These are phyloP conservation scores for Allophyes oxyacanthae DNA, from an alignment of 2,888 invertebrate genomes.

Conservation along the genomic window DNA sequence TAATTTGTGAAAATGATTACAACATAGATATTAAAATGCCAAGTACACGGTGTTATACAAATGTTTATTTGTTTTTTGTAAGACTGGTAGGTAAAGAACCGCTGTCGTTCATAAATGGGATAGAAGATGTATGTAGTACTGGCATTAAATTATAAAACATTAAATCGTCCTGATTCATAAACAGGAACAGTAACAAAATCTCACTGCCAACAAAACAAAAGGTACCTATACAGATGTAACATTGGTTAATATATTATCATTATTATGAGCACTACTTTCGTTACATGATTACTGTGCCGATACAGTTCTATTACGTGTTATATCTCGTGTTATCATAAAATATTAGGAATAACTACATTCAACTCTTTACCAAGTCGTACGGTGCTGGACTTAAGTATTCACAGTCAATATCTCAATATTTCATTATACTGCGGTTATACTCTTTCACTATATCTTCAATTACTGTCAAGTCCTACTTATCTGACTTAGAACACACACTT, in stretches of 20 bases:
- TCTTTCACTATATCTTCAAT: constrained; percentile 26
- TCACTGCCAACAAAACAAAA: constrained; percentile 27
- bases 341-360: constrained; percentile 48
- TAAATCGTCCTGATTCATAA: constrained; percentile 4
- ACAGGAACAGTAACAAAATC: constrained; percentile 16
- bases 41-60: constrained; percentile 22
- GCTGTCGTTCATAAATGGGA: not conserved
- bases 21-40: constrained; percentile 13
- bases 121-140: constrained; percentile 20
- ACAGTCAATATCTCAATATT: constrained; percentile 41
- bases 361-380: constrained; percentile 40
- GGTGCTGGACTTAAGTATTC: constrained; percentile 32
- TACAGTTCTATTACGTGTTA: constrained; percentile 59
- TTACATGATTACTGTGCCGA: constrained; percentile 60
- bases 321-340: constrained; percentile 45
- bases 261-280: constrained; percentile 56
- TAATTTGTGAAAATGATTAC: constrained; percentile 16
- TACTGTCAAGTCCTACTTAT: constrained; percentile 30
- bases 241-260: constrained; percentile 42
- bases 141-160: constrained; percentile 11
- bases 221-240: constrained; percentile 28
- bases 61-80: not conserved
- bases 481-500: constrained; percentile 39
- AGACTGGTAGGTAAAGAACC: not conserved
- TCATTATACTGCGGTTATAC: constrained; percentile 33